A percentile compares a stretch with the other conserved stretches of the same genome.
phyloP scores from a whole-genome alignment of 2,888 invertebrate genomes.

The Rotaria magnacalcarata region DNA sequence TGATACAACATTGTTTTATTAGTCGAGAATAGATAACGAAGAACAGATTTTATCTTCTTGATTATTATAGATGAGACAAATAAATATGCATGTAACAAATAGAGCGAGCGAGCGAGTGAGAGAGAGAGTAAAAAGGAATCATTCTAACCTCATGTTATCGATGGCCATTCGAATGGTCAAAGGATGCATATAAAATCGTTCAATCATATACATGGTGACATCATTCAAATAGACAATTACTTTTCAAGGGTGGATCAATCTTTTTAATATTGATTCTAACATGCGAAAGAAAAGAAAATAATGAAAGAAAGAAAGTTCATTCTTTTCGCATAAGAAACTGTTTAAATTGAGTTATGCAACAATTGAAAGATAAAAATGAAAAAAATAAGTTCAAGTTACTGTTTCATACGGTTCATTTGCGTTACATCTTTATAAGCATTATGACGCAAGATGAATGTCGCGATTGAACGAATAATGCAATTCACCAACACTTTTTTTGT shows the following conservation, averaged over 20 bases:
- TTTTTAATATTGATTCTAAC: too few relatives aligned
- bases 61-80: not conserved
- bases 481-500: not conserved
- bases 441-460: not conserved
- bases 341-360: too few relatives aligned
- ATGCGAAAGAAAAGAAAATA: too few relatives aligned
- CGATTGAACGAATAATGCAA: not conserved
- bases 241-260: too few relatives aligned
- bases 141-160: not conserved
- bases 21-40: not conserved
- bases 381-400: too few relatives aligned
- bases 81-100: not conserved
- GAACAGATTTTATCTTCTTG: not conserved
- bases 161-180: not conserved
- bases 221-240: not conserved
- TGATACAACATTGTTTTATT: not conserved
- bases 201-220: not conserved
- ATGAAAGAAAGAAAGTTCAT: too few relatives aligned
- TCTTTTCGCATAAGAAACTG: too few relatives aligned
- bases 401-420: not conserved
- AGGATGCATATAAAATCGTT: not conserved
- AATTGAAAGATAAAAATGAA: too few relatives aligned
- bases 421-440: not conserved
- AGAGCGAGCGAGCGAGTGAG: not conserved
- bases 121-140: not conserved